Percentiles rank a stretch among this genome's conserved stretches.
Evolutionary conservation across 2,797 vertebrate genomes (phyloP).

Genomic region (Pyrocephalus nanus): DNA sequence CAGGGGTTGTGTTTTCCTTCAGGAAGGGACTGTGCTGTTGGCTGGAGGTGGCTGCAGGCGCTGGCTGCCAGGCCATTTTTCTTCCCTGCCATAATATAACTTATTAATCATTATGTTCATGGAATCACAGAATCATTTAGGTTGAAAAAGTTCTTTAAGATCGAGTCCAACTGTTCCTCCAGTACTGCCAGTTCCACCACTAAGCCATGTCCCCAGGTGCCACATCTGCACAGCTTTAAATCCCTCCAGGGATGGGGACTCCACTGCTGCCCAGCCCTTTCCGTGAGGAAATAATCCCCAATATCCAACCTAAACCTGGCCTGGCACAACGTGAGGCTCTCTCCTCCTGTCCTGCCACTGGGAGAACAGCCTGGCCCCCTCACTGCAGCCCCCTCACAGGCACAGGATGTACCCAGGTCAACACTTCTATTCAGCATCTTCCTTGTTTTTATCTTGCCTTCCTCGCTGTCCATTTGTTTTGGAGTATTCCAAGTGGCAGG

Average conservation of each 20-base stretch:
- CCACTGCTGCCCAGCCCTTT: neutral
- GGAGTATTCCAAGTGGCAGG: neutral
- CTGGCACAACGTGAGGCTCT: neutral
- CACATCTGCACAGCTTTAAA: neutral
- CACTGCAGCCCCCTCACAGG: neutral
- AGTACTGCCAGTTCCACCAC: neutral
- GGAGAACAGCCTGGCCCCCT: neutral
- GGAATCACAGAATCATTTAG: neutral
- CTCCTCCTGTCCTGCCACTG: neutral
- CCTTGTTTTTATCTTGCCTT: neutral
- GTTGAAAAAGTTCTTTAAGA: neutral
- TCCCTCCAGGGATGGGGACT: neutral
- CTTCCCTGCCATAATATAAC: accelerated
- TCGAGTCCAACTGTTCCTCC: neutral
- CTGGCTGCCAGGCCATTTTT: neutral
- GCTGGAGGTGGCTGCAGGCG: neutral
- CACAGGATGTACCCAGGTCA: neutral
- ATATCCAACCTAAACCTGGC: no score
- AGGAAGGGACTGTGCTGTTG: neutral
- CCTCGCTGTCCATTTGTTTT: neutral
- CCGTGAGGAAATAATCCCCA: neutral
- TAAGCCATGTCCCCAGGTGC: accelerated
- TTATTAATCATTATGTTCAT: neutral
- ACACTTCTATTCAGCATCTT: accelerated
- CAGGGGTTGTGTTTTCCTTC: neutral